phyloP scores from a whole-genome alignment of 2,113 vertebrate species.

The Brachyhypopomus gauderio region DNA sequence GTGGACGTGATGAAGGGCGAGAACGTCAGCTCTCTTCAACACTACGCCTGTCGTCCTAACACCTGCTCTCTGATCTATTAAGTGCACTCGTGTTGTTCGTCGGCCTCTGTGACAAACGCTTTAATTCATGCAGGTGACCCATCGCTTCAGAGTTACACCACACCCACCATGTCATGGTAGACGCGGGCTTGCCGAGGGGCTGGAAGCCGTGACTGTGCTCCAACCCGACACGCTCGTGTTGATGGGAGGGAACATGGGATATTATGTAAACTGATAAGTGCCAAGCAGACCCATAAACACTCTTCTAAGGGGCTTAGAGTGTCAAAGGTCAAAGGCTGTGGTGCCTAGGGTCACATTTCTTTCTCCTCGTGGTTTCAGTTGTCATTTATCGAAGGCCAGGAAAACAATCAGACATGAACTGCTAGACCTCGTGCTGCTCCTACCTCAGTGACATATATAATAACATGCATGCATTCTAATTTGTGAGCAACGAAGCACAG shows the following conservation, averaged over 20 bases:
- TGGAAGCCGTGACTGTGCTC: constrained; percentile 10
- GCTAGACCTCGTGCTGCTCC: background rate
- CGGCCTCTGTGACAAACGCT: constrained; percentile 26
- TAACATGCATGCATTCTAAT: no score
- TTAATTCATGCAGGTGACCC: constrained; percentile 40
- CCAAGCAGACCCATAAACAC: background rate
- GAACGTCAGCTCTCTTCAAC: constrained; percentile 19
- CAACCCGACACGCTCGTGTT: background rate
- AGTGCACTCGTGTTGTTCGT: constrained; percentile 48
- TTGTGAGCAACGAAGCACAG: no score
- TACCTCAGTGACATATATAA: no score
- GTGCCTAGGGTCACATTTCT: background rate
- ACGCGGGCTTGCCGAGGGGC: background rate
- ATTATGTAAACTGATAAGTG: constrained; percentile 24
- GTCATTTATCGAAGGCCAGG: background rate
- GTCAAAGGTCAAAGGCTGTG: constrained; percentile 4
- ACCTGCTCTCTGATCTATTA: constrained; percentile 42
- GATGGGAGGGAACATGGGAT: constrained; percentile 9
- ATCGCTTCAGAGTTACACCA: background rate
- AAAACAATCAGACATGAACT: background rate
- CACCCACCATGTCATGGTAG: background rate
- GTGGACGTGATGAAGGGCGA: constrained; percentile 10
- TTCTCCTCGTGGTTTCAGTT: background rate
- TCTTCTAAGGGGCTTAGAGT: constrained; percentile 15
- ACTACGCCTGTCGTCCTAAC: constrained; percentile 29